These are phyloP conservation scores for Micropterix aruncella DNA, from an alignment of 2,888 invertebrate genomes.

Conservation along the genomic window DNA sequence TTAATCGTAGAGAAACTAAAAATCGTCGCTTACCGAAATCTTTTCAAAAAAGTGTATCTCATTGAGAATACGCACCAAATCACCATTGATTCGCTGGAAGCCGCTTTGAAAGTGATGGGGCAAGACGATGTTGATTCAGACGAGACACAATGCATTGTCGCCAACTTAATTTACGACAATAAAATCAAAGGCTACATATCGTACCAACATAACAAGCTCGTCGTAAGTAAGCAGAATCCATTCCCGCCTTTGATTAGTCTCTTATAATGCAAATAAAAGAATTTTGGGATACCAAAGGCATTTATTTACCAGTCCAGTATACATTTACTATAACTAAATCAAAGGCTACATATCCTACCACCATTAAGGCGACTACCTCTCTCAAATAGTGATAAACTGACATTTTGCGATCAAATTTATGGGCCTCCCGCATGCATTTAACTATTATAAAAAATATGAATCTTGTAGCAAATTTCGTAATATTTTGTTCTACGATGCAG, in stretches of 20 bases:
- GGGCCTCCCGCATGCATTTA: no score
- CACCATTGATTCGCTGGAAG: constrained; percentile 70
- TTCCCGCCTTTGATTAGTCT: constrained; percentile 70
- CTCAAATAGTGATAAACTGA: no score
- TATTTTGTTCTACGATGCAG: no score
- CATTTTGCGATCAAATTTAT: no score
- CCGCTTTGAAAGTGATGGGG: constrained; percentile 69
- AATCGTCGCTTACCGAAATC: constrained; percentile 87
- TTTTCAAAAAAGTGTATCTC: constrained; percentile 83
- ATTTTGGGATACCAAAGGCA: no score
- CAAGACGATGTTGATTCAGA: constrained; percentile 80
- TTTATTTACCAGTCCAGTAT: no score
- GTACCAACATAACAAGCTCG: constrained; percentile 91
- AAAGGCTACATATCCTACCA: constrained; percentile 87
- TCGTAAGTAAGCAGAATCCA: constrained; percentile 93
- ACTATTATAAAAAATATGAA: no score
- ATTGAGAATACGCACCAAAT: constrained; percentile 74
- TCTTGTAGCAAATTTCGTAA: no score
- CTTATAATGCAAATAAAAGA: no score
- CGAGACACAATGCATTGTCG: constrained; percentile 92
- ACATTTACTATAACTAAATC: constrained; percentile 81
- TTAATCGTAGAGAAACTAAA: constrained; percentile 93
- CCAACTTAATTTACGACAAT: constrained; percentile 91
- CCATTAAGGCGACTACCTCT: no score
- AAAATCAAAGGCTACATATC: constrained; percentile 98